phyloP scores from a whole-genome alignment of 2,888 invertebrate genomes.

The Rhaphigaster nebulosa region DNA sequence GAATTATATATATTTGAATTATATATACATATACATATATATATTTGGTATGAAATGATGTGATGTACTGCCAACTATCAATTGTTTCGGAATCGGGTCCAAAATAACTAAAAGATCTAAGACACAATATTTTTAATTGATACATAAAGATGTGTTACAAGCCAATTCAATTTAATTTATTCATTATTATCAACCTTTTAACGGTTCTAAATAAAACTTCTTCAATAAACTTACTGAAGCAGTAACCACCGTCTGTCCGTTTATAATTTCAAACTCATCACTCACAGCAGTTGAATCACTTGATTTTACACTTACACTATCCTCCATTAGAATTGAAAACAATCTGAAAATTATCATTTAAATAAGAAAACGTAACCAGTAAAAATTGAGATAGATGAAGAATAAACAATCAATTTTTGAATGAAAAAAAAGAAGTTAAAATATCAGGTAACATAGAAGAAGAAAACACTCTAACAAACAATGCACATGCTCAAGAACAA shows the following conservation, averaged over 20 bases:
- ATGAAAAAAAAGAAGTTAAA: background rate
- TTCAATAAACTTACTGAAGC: conserved; percentile 50
- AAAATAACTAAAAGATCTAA: background rate
- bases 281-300: conserved; percentile 78
- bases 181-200: background rate
- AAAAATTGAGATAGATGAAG: background rate
- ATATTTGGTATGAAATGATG: no score
- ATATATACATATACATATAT: background rate
- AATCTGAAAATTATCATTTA: conserved; percentile 43
- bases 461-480: conserved; percentile 11
- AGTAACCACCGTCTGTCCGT: conserved; percentile 69
- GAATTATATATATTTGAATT: background rate
- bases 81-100: background rate
- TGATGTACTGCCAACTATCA: background rate
- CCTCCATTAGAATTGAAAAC: conserved; percentile 71
- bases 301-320: conserved; percentile 77
- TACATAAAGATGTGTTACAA: background rate
- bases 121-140: background rate
- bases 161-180: background rate
- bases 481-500: conserved; percentile 44
- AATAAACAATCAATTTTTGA: background rate
- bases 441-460: background rate
- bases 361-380: background rate
- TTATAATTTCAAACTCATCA: conserved; percentile 80
- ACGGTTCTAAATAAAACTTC: background rate